A percentile compares a stretch with the other conserved stretches of the same genome.
phyloP scores from a whole-genome alignment of 2,113 vertebrate species.

The Anarhynchus alexandrinus region DNA sequence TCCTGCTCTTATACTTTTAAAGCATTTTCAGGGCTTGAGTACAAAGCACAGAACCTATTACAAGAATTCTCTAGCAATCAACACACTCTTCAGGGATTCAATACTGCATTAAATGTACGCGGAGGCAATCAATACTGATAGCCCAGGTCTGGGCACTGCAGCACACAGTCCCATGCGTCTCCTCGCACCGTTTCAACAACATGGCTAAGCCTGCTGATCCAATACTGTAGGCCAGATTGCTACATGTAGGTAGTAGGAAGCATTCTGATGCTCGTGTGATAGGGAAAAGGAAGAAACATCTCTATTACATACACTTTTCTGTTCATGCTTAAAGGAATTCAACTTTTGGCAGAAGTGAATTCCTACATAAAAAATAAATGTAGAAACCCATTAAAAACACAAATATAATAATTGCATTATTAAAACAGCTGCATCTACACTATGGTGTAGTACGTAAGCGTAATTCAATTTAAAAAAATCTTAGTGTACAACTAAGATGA shows the following conservation, averaged over 20 bases:
- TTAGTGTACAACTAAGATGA: conserved; percentile 29
- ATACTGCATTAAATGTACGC: not conserved
- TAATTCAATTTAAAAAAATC: conserved; percentile 32
- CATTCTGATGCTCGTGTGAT: not conserved
- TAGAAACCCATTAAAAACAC: conserved; percentile 55
- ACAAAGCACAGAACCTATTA: not conserved
- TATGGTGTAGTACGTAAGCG: conserved; percentile 52
- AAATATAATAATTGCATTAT: not conserved
- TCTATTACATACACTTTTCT: not conserved
- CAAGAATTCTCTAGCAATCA: not conserved
- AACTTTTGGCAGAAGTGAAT: conserved; percentile 36
- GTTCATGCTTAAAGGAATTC: not conserved
- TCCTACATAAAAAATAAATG: conserved; percentile 44
- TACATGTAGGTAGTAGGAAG: not conserved
- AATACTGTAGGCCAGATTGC: not conserved
- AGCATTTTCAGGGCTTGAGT: conserved; percentile 9
- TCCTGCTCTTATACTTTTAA: conserved; percentile 33
- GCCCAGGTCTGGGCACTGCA: not conserved
- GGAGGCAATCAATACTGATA: not conserved
- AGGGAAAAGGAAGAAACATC: not conserved
- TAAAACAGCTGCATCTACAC: conserved; percentile 48
- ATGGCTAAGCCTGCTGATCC: not conserved
- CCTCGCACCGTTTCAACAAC: not conserved
- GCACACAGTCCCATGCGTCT: not conserved
- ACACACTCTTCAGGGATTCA: not conserved